Base-by-base conservation (phyloP, 2,888 invertebrate species). In the Leptinotarsa haldemani region DNA sequence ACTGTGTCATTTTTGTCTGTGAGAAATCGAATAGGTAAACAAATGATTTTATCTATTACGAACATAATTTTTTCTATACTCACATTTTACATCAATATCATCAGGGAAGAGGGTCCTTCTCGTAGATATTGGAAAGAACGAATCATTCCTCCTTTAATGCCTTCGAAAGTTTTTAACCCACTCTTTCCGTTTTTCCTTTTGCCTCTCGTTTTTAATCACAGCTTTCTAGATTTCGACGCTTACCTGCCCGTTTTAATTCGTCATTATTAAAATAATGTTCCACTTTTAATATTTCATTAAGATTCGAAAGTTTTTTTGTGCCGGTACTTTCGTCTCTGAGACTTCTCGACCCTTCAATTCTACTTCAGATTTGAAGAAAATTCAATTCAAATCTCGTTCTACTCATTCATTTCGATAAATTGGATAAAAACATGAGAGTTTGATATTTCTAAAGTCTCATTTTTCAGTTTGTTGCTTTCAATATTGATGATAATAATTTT, bases 201-300 rank as follows among this genome's bases (percentile, higher is more conserved):
- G 72, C 65, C 79, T 79, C 78, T 80, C 81, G 83, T 85, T 86
- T 87, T 87, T 87, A 87, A 87, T 85, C 84, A 84, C 83, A 82
- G 83, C 83, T 82, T 83, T 84, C 83, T 81, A 79, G 83, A 84
- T 84, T 84, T 85, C 83, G 81, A 80, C 84, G 83, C 85, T 85
- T 84, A 84, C 85, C 86, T 85, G 84, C 84, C 80, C 84, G 85
- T 83, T 86, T 87, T 87, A 87, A 88, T 87, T 88, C 87, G 88
- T 87, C 88, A 88, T 88, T 88, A 88, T 88, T 87, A 86, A 87
- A 87, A 86, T 87, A 86, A 87, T 86, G 84, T 86, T 86, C 85
- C 85, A 87, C 86, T 87, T 88, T 88, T 88, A 88, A 88, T 88
- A 88, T 88, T 87, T 86, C 87, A 88, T 87, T 87, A 86, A 82